Evolutionary conservation across 2,888 invertebrate genomes (phyloP).

Genomic region (Marasmarcha lunaedactyla): DNA sequence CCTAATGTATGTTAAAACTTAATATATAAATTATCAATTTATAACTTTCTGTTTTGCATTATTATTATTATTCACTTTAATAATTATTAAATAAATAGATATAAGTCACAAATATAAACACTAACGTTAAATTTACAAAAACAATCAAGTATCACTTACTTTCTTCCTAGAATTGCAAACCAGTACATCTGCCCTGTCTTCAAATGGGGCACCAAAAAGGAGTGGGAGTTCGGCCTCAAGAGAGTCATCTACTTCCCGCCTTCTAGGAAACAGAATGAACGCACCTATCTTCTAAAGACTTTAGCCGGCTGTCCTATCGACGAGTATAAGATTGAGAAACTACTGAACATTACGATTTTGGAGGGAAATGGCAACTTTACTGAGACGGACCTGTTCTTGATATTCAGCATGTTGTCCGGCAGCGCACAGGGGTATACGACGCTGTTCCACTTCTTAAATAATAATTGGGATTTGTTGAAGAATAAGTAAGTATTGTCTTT

Average conservation of each 20-base stretch:
- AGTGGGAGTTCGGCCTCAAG: conserved; percentile 86
- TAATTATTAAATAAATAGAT: too few relatives aligned
- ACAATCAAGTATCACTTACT: too few relatives aligned
- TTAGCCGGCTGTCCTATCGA: conserved; percentile 84
- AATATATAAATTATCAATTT: too few relatives aligned
- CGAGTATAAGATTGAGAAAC: conserved; percentile 72
- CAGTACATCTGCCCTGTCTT: conserved; percentile 85
- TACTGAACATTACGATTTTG: conserved; percentile 76
- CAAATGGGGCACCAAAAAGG: conserved; percentile 82
- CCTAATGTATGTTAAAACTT: too few relatives aligned
- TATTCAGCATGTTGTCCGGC: conserved; percentile 81
- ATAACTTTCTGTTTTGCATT: too few relatives aligned
- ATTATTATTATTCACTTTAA: too few relatives aligned
- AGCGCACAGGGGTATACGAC: conserved; percentile 78
- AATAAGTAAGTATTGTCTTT: conserved; percentile 72
- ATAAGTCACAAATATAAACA: too few relatives aligned
- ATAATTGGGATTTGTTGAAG: conserved; percentile 78
- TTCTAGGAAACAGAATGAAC: conserved; percentile 77
- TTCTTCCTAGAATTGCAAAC: conserved; percentile 73
- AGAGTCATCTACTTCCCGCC: conserved; percentile 81
- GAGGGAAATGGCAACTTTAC: conserved; percentile 79
- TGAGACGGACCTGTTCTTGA: conserved; percentile 80
- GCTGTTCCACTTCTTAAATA: conserved; percentile 76
- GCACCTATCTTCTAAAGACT: conserved; percentile 82
- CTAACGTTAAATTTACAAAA: too few relatives aligned